phyloP scores from a whole-genome alignment of 2,797 vertebrate species.

The Chaunax sp. region DNA sequence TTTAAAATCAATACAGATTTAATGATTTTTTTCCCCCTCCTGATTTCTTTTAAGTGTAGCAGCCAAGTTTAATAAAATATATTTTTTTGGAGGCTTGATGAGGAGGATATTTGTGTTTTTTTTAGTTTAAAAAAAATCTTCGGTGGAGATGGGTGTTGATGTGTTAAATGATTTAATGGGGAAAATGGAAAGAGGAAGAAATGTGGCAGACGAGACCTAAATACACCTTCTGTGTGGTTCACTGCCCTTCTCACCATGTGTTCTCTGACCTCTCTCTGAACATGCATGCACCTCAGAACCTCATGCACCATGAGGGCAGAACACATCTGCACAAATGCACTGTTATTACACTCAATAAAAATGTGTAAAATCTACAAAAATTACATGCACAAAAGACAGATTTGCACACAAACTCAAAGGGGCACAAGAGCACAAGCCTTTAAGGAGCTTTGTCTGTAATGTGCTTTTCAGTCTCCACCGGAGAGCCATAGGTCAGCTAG shows the following conservation, averaged over 20 bases:
- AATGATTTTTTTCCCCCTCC: neutral
- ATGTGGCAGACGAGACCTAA: constrained; percentile 3
- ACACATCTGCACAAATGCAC: constrained; percentile 6
- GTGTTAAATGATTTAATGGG: constrained; percentile 31
- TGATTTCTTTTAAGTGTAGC: constrained; percentile 19
- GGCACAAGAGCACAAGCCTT: constrained; percentile 65
- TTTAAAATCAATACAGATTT: constrained; percentile 16
- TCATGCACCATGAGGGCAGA: too few relatives aligned
- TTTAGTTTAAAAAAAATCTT: too few relatives aligned
- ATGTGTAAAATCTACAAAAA: neutral
- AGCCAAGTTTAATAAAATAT: neutral
- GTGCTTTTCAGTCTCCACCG: constrained; percentile 71
- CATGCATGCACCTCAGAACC: neutral
- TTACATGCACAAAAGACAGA: neutral
- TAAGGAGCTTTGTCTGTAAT: constrained; percentile 82
- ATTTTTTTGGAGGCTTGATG: neutral
- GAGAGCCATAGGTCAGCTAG: constrained; percentile 68
- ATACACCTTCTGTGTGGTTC: constrained; percentile 28
- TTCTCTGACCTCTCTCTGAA: constrained; percentile 24
- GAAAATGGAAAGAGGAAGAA: constrained; percentile 9
- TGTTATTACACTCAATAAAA: too few relatives aligned
- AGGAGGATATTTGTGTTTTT: neutral
- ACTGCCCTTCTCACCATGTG: neutral
- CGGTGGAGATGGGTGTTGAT: neutral
- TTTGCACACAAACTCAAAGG: neutral